phyloP scores from a whole-genome alignment of 2,113 vertebrate species.

The Solea senegalensis region DNA sequence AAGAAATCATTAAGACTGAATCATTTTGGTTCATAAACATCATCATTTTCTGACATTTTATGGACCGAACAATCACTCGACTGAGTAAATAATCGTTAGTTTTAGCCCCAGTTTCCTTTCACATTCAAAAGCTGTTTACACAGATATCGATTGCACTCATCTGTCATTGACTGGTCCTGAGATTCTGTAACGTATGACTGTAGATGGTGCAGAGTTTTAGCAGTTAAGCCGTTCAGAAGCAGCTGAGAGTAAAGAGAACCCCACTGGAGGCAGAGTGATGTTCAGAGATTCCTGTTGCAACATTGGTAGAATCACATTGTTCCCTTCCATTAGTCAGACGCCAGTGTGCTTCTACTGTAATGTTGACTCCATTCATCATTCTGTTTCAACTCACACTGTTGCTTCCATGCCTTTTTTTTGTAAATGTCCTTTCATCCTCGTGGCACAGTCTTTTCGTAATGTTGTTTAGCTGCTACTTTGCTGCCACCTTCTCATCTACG shows the following conservation, averaged over 20 bases:
- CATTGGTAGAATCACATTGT: conserved; percentile 75
- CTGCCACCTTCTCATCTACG: conserved; percentile 18
- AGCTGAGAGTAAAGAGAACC: conserved; percentile 48
- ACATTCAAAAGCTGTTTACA: too few relatives aligned
- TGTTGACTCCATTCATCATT: conserved; percentile 65
- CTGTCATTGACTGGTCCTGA: background rate
- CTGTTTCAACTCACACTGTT: conserved; percentile 15
- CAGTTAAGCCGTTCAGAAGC: conserved; percentile 10
- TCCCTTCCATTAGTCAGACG: conserved; percentile 33
- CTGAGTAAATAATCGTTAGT: too few relatives aligned
- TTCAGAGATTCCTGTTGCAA: conserved; percentile 75
- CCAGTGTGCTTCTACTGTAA: conserved; percentile 70
- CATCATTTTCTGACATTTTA: too few relatives aligned
- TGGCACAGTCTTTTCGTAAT: conserved; percentile 16
- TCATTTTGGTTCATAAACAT: too few relatives aligned
- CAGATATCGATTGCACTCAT: background rate
- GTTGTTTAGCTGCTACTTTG: conserved; percentile 39
- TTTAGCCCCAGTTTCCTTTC: too few relatives aligned
- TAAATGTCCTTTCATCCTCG: conserved; percentile 29
- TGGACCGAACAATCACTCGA: too few relatives aligned
- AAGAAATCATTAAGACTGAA: too few relatives aligned
- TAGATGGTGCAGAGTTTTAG: background rate
- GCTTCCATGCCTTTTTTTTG: conserved; percentile 21
- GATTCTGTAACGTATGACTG: background rate
- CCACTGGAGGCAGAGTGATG: conserved; percentile 62